Conservation (phyloP, 2,113 vertebrate species). For the Morone chrysops region DNA sequence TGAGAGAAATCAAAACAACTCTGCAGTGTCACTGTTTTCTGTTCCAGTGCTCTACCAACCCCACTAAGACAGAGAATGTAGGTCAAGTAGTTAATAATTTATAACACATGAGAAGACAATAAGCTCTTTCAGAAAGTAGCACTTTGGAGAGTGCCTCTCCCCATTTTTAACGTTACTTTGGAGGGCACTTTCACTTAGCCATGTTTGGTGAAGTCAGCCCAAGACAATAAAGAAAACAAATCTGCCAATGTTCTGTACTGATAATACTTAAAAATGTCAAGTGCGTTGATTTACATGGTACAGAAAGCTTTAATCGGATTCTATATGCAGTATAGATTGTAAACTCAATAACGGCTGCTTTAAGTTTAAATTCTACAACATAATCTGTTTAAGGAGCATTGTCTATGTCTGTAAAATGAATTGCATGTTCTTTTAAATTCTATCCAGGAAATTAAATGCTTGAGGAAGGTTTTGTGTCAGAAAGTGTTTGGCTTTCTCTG, state of each 20-base stretch:
- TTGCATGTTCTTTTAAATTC: neutral
- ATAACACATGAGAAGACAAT: constrained; percentile 67
- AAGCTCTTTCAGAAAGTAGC: constrained; percentile 22
- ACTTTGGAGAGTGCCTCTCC: neutral
- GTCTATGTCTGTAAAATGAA: constrained; percentile 3
- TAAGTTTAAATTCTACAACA: neutral
- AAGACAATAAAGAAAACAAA: neutral
- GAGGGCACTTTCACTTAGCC: constrained; percentile 9
- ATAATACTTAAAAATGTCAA: neutral
- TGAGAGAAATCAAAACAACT: constrained; percentile 39
- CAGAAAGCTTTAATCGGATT: neutral
- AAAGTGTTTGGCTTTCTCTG: neutral
- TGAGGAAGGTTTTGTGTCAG: neutral
- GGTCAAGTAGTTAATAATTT: constrained; percentile 70
- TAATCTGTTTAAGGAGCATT: neutral
- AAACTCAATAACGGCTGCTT: neutral
- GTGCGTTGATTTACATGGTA: neutral
- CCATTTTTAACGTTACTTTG: neutral
- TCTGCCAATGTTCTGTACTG: neutral
- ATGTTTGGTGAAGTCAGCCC: constrained; percentile 5
- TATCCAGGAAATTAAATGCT: neutral
- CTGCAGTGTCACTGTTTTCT: constrained; percentile 56
- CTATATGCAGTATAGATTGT: neutral
- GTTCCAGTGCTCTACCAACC: constrained; percentile 49
- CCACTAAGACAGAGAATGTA: constrained; percentile 58